These are phyloP conservation scores for Siphamia tubifer DNA, from an alignment of 2,113 vertebrate genomes.

Conservation along the genomic window DNA sequence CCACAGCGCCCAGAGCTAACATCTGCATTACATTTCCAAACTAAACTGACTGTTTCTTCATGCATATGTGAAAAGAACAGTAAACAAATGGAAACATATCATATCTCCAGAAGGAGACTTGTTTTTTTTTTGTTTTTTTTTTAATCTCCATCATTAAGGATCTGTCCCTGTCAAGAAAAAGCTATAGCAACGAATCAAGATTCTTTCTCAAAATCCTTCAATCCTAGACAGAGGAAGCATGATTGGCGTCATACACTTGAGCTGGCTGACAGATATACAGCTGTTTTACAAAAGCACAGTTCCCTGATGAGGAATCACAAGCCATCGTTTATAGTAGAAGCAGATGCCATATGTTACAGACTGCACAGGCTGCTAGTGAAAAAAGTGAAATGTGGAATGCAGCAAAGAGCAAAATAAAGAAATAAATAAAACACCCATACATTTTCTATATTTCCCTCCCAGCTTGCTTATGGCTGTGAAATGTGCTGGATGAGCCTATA, in stretches of 20 bases:
- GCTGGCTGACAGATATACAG: conserved; percentile 33
- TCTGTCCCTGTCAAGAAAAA: background rate
- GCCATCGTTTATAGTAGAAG: conserved; percentile 30
- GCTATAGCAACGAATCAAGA: background rate
- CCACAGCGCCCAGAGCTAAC: background rate
- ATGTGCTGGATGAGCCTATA: conserved; percentile 45
- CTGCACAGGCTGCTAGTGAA: background rate
- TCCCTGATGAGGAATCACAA: conserved; percentile 34
- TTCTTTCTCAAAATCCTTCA: conserved; percentile 17
- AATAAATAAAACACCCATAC: conserved; percentile 3
- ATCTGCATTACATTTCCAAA: background rate
- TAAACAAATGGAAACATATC: background rate
- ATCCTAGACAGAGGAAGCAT: conserved; percentile 19
- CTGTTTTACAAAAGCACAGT: conserved; percentile 13
- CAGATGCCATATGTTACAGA: conserved; percentile 38
- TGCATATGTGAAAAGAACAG: background rate
- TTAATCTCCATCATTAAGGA: background rate
- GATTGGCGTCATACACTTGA: conserved; percentile 17
- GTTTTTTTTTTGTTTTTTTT: conserved; percentile 12
- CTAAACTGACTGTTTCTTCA: background rate
- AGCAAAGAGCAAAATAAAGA: conserved; percentile 5
- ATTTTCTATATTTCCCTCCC: conserved; percentile 28
- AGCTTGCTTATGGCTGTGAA: conserved; percentile 37
- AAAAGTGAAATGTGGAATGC: conserved; percentile 25
- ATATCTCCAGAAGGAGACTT: background rate